Evolutionary conservation across 2,888 invertebrate species (phyloP).

Genomic region (Phrixothrix hirtus): DNA sequence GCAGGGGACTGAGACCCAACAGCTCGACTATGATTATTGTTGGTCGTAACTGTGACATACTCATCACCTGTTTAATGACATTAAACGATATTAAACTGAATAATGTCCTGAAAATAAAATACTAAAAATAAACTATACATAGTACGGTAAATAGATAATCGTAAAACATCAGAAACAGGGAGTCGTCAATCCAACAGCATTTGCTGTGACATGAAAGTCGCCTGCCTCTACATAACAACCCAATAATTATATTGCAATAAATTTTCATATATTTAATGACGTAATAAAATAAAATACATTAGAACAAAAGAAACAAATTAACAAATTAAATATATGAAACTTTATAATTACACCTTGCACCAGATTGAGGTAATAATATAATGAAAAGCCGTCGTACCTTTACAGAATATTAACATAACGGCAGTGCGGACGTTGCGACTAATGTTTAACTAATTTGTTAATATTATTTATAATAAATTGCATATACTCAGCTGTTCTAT

Average conservation of each 20-base stretch:
- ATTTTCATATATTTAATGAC: constrained; percentile 34
- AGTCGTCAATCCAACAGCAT: constrained; percentile 42
- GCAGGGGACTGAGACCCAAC: constrained; percentile 67
- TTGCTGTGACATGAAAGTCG: constrained; percentile 41
- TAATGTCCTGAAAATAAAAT: no score
- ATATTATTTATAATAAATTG: constrained; percentile 14
- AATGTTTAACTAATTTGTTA: constrained; percentile 11
- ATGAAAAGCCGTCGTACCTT: constrained; percentile 35
- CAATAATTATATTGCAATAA: constrained; percentile 29
- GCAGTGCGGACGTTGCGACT: constrained; percentile 24
- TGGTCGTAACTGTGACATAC: constrained; percentile 46
- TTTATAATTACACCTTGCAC: constrained; percentile 35
- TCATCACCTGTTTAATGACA: constrained; percentile 48
- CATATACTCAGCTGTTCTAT: constrained; percentile 19
- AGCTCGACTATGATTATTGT: constrained; percentile 44
- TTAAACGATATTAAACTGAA: constrained; percentile 15
- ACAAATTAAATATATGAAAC: constrained; percentile 33
- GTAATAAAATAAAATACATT: constrained; percentile 7
- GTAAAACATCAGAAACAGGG: constrained; percentile 36
- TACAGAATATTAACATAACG: constrained; percentile 26
- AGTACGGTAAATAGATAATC: no score
- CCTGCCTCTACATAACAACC: constrained; percentile 40
- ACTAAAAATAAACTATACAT: no score
- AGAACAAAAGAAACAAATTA: no score
- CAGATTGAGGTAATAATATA: constrained; percentile 29